Percentiles rank a stretch among this genome's conserved stretches.
Conservation (phyloP, 2,113 vertebrate genomes). For the Nettapus auritus region DNA sequence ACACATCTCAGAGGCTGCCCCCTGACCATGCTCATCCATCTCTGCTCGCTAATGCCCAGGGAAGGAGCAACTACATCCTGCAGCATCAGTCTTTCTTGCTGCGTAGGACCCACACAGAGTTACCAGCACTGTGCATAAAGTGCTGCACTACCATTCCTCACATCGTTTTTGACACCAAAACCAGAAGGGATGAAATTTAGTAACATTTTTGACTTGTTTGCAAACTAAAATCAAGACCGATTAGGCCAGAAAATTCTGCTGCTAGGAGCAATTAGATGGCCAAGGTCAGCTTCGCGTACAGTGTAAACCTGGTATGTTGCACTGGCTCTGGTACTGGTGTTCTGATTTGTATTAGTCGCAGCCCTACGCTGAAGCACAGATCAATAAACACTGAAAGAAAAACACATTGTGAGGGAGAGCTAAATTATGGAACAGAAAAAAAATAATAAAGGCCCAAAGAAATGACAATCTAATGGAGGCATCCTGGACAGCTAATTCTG, state of each 20-base stretch:
- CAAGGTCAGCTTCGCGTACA: not conserved
- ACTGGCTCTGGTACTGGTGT: not conserved
- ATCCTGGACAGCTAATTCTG: not conserved
- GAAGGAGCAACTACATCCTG: not conserved
- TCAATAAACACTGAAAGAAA: slow-evolving; percentile 12
- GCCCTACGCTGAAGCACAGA: rapidly evolving
- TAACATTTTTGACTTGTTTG: not conserved
- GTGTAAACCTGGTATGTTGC: not conserved
- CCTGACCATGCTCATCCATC: not conserved
- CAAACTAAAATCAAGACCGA: not conserved
- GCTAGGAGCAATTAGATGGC: not conserved
- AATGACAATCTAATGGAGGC: not conserved
- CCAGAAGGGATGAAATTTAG: not conserved
- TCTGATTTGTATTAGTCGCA: not conserved
- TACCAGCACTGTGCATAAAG: not conserved
- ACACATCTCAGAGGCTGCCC: not conserved
- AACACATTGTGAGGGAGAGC: not conserved
- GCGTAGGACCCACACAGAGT: not conserved
- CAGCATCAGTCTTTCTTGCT: not conserved
- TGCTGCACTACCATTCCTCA: not conserved
- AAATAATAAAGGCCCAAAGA: not conserved
- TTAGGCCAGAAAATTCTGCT: not conserved
- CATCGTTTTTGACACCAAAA: not conserved
- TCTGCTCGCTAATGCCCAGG: not conserved
- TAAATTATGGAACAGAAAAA: not conserved